phyloP scores from a whole-genome alignment of 2,113 vertebrate species.

The Hypocryptadius cinnamomeus region DNA sequence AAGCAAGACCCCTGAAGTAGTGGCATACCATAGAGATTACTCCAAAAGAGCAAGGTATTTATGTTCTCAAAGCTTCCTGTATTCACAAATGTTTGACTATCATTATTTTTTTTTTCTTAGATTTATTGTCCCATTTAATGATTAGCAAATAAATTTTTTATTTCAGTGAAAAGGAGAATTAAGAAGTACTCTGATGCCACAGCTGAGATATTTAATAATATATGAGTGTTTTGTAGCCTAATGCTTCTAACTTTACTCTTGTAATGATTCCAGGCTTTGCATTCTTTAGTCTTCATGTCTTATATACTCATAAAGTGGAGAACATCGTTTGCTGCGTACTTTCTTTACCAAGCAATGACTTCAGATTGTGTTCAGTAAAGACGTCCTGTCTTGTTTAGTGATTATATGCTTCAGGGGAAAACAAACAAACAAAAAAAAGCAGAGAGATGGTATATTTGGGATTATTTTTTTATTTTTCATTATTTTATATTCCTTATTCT shows the following conservation, averaged over 20 bases:
- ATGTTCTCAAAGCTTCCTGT: not conserved
- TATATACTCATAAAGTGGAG: not conserved
- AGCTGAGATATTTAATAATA: constrained; percentile 49
- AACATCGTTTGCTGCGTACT: not conserved
- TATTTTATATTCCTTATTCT: not conserved
- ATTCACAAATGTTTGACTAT: not conserved
- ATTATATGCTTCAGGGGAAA: not conserved
- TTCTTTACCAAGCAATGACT: not conserved
- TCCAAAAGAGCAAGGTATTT: not conserved
- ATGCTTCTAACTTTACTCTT: constrained; percentile 39
- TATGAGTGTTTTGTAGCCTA: constrained; percentile 31
- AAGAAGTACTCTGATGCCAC: not conserved
- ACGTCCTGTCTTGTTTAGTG: not conserved
- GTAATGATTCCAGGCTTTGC: not conserved
- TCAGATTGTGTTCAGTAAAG: not conserved
- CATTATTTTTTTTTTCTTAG: not conserved
- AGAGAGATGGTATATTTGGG: not conserved
- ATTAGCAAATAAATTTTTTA: not conserved
- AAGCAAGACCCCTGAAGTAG: not conserved
- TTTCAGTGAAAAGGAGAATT: not conserved
- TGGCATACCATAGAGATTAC: not conserved
- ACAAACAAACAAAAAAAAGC: not conserved
- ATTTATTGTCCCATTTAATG: not conserved
- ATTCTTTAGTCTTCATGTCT: constrained; percentile 13
- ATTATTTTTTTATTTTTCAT: not conserved